Evolutionary conservation across 1,140 invertebrate genomes (phyloP).

Genomic region (Hormaphis cornu): DNA sequence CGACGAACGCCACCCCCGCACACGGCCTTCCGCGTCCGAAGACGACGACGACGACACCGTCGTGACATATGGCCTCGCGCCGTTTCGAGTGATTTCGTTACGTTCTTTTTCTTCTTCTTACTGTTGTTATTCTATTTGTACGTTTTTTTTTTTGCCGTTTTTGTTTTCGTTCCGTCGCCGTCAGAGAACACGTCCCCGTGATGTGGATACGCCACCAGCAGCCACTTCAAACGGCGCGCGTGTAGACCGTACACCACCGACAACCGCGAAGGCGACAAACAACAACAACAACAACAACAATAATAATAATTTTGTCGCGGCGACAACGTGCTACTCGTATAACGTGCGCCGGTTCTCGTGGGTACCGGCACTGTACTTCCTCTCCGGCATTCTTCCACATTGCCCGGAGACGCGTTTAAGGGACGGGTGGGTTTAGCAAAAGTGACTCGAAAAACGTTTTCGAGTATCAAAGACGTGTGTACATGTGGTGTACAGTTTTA

Average conservation of each 20-base stretch:
- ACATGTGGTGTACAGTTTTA: too few species aligned
- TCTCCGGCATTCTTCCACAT: too few species aligned
- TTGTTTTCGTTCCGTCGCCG: slow-evolving; percentile 10
- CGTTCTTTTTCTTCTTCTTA: not conserved
- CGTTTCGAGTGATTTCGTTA: slow-evolving; percentile 22
- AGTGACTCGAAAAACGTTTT: too few species aligned
- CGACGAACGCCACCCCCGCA: slow-evolving; percentile 17
- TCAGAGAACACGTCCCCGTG: not conserved
- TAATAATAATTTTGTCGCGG: slow-evolving; percentile 19
- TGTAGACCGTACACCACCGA: too few species aligned
- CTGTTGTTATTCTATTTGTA: not conserved
- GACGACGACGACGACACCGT: not conserved
- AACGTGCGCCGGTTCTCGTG: not conserved
- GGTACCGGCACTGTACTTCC: too few species aligned
- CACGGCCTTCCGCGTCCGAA: not conserved
- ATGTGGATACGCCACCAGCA: too few species aligned
- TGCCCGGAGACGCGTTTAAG: too few species aligned
- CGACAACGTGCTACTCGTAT: not conserved
- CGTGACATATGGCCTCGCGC: slow-evolving; percentile 19
- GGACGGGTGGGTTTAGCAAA: too few species aligned
- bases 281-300: slow-evolving; percentile 22
- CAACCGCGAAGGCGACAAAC: not conserved
- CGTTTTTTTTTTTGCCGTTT: slow-evolving; percentile 12
- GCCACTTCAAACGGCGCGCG: too few species aligned
- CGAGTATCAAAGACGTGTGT: too few species aligned